These are phyloP conservation scores for Hirtodrosophila histrioides DNA, from an alignment of 2,888 invertebrate species.

Conservation along the genomic window DNA sequence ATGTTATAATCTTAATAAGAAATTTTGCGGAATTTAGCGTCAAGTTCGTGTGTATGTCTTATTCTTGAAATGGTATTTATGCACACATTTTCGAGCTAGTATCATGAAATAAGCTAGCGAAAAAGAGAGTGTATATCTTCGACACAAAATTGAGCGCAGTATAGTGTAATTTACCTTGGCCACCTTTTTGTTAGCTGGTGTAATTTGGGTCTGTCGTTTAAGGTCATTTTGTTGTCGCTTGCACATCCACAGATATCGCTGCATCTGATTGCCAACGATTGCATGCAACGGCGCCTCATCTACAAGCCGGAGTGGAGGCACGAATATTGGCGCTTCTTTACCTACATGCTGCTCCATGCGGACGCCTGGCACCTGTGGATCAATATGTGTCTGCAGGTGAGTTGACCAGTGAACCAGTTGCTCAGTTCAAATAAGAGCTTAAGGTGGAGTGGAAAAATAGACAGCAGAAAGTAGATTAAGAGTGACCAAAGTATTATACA, in stretches of 20 bases:
- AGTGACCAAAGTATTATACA: too few relatives aligned
- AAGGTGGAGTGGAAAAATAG: too few relatives aligned
- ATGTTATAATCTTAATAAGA: too few relatives aligned
- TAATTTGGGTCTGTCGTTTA: constrained; percentile 19
- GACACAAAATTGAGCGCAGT: neutral
- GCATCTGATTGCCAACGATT: constrained; percentile 63
- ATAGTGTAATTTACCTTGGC: neutral
- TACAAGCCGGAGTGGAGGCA: constrained; percentile 59
- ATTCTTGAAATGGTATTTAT: too few relatives aligned
- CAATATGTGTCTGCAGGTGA: constrained; percentile 89
- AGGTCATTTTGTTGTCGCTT: constrained; percentile 24
- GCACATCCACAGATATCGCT: constrained; percentile 62
- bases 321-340: constrained; percentile 89
- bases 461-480: too few relatives aligned
- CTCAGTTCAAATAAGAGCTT: too few relatives aligned
- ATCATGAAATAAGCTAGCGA: too few relatives aligned
- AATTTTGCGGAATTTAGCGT: too few relatives aligned
- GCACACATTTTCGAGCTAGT: too few relatives aligned
- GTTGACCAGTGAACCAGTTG: constrained; percentile 13
- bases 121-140: too few relatives aligned
- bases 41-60: too few relatives aligned
- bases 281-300: constrained; percentile 70
- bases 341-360: constrained; percentile 92
- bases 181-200: constrained; percentile 28
- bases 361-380: constrained; percentile 90